Base-by-base conservation (phyloP, 2,888 invertebrate species). In the Conomelus anceps region DNA sequence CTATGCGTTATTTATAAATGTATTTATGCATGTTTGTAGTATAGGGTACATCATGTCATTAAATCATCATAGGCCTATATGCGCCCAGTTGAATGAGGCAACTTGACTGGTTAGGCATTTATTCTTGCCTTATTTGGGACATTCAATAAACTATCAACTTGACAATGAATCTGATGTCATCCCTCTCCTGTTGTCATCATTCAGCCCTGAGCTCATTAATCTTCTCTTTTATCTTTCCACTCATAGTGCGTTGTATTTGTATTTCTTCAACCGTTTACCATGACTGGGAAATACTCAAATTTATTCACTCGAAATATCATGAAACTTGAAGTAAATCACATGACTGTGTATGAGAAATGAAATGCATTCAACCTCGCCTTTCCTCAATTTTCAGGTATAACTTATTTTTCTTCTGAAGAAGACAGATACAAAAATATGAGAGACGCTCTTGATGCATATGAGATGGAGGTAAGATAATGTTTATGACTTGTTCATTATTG, bases 401-500 rank as follows among this genome's bases (percentile, higher is more conserved):
- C 63, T 63, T 63, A 63, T n/a, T 89, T 90, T 90, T 87, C 29
- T 87, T 87, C 88, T 90, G 91, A 91, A 89, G 90, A 91, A 84
- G 91, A 91, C 26, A 90, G 90, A 29, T 91, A 90, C 90, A 90
- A 91, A 84, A 90, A 90, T 23, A 91, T 92, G 91, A 91, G 90
- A 84, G 90, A 91, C 22, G 89, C 91, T 11, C 90, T 92, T 89
- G 91, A 91, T 34, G 89, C 90, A 85, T 91, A 91, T 89, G 91
- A 91, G 89, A 89, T 89, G 22, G 89, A 90, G 91, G 91, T 91
- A 84, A 91, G 90, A 89, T n/a, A n/a, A n/a, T n/a, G n/a, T 20
- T 85, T 22, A 26, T 22, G 22, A 7, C 6, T 13, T 88, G 11
- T 4, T 63, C 23, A 13, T 22, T 1, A 20, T 24, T 13, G 86